Conservation (phyloP, 2,888 invertebrate genomes). For the Thalpophila matura region DNA sequence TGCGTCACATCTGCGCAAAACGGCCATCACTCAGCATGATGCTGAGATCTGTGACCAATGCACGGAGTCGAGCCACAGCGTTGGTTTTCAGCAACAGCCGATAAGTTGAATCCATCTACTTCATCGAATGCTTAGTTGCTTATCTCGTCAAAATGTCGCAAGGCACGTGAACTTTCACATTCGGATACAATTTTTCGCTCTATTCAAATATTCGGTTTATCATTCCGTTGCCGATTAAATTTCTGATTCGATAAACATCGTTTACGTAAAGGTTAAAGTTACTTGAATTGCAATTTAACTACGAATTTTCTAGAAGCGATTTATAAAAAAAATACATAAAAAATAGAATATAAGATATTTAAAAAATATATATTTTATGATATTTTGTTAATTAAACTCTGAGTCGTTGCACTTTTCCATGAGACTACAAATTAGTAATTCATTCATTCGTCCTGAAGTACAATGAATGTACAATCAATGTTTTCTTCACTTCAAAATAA, state of each 20-base stretch:
- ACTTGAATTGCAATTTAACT: slow-evolving; percentile 8
- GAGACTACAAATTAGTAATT: neutral
- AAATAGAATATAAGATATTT: too few species aligned
- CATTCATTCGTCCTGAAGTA: neutral
- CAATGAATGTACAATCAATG: too few species aligned
- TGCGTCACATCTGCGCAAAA: too few species aligned
- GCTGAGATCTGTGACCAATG: too few species aligned
- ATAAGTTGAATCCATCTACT: too few species aligned
- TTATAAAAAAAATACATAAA: neutral
- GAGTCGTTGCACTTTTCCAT: neutral
- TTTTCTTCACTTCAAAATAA: too few species aligned
- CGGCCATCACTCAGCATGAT: too few species aligned
- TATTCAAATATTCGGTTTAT: neutral
- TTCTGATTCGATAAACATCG: neutral
- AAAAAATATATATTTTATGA: too few species aligned
- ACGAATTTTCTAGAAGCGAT: slow-evolving; percentile 10
- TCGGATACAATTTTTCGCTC: slow-evolving; percentile 12
- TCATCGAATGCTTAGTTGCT: neutral
- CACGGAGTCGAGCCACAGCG: too few species aligned
- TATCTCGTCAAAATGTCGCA: slow-evolving; percentile 10
- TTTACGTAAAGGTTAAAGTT: slow-evolving; percentile 3
- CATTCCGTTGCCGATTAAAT: slow-evolving; percentile 16
- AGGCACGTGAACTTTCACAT: slow-evolving; percentile 32
- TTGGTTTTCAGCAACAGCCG: too few species aligned
- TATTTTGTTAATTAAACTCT: neutral